Evolutionary conservation across 2,113 vertebrate species (phyloP).

Genomic region (Campylomormyrus numenius): DNA sequence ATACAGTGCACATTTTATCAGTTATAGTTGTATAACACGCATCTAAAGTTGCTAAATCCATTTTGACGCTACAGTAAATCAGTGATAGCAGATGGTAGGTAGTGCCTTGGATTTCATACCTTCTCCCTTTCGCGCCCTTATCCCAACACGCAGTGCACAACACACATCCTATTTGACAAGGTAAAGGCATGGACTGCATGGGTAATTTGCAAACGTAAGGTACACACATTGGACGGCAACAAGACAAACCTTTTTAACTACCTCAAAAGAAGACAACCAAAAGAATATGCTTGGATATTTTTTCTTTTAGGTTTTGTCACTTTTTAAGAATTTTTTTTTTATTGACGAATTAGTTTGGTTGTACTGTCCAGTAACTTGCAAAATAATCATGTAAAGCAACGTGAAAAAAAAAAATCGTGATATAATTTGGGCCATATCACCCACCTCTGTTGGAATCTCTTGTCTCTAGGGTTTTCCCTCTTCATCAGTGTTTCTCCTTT

Average conservation of each 20-base stretch:
- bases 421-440: not conserved
- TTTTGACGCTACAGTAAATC: not conserved
- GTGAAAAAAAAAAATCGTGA: not conserved
- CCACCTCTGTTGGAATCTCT: not conserved
- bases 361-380: not conserved
- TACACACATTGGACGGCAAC: not conserved
- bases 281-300: not conserved
- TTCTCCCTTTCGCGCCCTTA: not conserved
- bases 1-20: not conserved
- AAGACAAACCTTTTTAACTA: not conserved
- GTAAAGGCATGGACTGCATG: not conserved
- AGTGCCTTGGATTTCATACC: not conserved
- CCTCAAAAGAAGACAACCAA: not conserved
- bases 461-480: not conserved
- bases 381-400: not conserved
- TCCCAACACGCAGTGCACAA: not conserved
- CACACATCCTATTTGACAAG: not conserved
- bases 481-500: not conserved
- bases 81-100: not conserved
- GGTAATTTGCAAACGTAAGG: not conserved
- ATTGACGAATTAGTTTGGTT: not conserved
- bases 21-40: not conserved
- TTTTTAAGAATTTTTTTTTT: not conserved
- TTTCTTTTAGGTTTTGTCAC: not conserved
- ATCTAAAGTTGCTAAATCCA: not conserved